Percentiles rank a stretch among this genome's conserved stretches.
These are phyloP conservation scores for Spizella passerina DNA, from an alignment of 2,797 vertebrate genomes.

Conservation along the genomic window DNA sequence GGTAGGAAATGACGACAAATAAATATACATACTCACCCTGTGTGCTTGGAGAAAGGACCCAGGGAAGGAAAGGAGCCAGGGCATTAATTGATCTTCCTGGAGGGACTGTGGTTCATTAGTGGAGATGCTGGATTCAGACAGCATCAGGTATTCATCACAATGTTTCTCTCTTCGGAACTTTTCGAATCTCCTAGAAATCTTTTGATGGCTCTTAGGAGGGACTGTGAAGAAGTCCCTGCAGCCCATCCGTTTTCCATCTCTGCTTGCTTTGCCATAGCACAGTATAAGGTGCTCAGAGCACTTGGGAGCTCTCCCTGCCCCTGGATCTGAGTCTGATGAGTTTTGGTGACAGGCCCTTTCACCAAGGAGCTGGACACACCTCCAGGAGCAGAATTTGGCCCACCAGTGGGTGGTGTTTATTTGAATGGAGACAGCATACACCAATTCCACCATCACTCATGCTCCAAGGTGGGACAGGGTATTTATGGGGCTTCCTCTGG, in stretches of 20 bases:
- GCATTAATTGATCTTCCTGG: conserved; percentile 67
- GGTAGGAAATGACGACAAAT: conserved; percentile 81
- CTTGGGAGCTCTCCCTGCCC: neutral
- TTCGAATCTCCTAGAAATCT: conserved; percentile 20
- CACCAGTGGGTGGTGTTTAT: neutral
- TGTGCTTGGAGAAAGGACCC: conserved; percentile 37
- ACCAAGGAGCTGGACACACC: neutral
- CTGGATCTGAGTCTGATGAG: neutral
- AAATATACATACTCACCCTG: conserved; percentile 68
- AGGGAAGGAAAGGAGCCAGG: conserved; percentile 53
- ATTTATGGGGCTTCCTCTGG: neutral
- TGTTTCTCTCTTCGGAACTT: conserved; percentile 29
- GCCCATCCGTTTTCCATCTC: neutral
- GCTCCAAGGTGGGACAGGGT: neutral
- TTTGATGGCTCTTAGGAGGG: neutral
- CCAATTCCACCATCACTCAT: neutral
- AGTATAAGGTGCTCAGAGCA: neutral
- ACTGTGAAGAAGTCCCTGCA: neutral
- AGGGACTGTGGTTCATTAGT: conserved; percentile 76
- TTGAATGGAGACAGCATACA: accelerated
- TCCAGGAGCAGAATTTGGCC: neutral
- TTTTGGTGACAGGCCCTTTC: neutral
- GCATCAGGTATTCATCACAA: conserved; percentile 37
- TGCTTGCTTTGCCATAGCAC: neutral
- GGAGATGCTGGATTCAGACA: conserved; percentile 59